phyloP scores from a whole-genome alignment of 2,888 invertebrate genomes.

The Acanthosepion lycidas region DNA sequence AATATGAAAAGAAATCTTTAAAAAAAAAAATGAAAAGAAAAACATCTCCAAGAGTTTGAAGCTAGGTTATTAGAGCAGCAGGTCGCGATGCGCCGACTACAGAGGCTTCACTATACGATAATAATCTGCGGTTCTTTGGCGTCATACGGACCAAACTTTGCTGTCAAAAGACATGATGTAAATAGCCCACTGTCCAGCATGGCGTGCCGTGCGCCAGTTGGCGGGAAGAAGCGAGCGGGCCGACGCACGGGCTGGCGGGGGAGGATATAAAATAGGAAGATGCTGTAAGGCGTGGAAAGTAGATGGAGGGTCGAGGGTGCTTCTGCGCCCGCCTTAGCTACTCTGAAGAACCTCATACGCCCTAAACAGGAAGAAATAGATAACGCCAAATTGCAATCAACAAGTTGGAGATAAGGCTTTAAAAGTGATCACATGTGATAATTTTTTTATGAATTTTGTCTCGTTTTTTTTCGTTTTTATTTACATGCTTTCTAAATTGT shows the following conservation, averaged over 20 bases:
- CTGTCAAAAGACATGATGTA: background rate
- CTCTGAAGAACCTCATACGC: background rate
- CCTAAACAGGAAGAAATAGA: background rate
- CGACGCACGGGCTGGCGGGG: background rate
- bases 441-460: too few relatives aligned
- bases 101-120: background rate
- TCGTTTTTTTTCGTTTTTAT: too few relatives aligned
- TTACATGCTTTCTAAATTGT: too few relatives aligned
- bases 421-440: too few relatives aligned
- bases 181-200: background rate
- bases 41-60: background rate
- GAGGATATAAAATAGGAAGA: too few relatives aligned
- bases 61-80: constrained; percentile 9
- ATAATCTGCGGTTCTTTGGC: constrained; percentile 17
- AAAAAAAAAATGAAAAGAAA: too few relatives aligned
- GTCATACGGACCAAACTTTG: background rate
- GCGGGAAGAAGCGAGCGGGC: background rate
- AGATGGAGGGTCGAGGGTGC: too few relatives aligned
- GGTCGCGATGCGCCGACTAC: background rate
- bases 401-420: background rate
- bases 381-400: background rate
- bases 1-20: background rate
- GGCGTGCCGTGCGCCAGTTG: background rate
- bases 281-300: too few relatives aligned
- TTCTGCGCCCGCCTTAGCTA: too few relatives aligned